Base-by-base conservation (phyloP, 2,113 vertebrate species). In the Cyprinodon tularosa region DNA sequence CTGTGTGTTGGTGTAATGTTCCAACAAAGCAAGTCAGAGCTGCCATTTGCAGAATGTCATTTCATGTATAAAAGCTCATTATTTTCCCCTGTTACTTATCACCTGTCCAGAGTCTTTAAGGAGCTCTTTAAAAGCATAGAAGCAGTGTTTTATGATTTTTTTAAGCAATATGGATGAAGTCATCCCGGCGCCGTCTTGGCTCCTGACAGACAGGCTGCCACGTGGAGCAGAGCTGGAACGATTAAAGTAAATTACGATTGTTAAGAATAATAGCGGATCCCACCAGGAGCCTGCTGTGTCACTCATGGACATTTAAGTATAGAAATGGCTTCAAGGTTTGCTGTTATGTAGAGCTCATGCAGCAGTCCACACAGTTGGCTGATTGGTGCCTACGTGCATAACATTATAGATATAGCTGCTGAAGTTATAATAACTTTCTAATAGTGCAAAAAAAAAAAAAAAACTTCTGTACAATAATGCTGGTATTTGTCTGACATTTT, bases 201-300 rank as follows among this genome's bases (percentile, higher is more conserved):
- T 81, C 40, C 74, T 77, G 71, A 76, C 57, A 61, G 82, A 84
- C 83, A 76, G 72, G 60, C 66, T 72, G 83, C 79, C 74, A 70
- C 29, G 68, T 2, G 0, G 79, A 76, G 74, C 81, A 17, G 48
- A 83, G 78, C 82, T 72, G 60, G 70, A 40, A 63, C 57, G 60
- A 89, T 88, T 91, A 81, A 78, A 84, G 70, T 67, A 77, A 88
- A 89, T 84, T 78, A 83, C 36, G 15, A 85, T 78, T 70, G 75
- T 88, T 77, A 83, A 78, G 79, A 80, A 74, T 84, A 89, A 90
- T 84, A 77, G 74, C 87, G 67, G 83, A 71, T 64, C 72, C 59
- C 82, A 78, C 69, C 85, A 76, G 79, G 47, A 75, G 66, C 84
- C 83, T 45, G 83, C 77, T 79, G 87, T 71, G 86, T 81, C 77